phyloP scores from a whole-genome alignment of 1,140 invertebrate species.

The Drosophila pseudoobscura region DNA sequence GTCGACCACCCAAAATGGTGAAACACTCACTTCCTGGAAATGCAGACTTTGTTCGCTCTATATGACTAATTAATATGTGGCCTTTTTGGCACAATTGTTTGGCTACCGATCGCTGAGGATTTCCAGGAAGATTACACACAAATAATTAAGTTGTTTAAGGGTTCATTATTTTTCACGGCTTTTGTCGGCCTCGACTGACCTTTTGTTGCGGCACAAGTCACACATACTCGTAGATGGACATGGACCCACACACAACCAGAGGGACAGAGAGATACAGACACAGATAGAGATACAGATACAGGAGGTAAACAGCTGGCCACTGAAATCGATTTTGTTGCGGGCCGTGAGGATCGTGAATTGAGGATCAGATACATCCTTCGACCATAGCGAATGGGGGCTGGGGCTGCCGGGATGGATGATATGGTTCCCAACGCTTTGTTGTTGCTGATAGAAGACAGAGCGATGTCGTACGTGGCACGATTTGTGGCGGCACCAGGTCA shows the following conservation, averaged over 20 bases:
- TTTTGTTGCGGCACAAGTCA: slow-evolving; percentile 73
- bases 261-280: neutral
- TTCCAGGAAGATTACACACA: slow-evolving; percentile 70
- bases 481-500: slow-evolving; percentile 60
- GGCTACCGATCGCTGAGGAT: slow-evolving; percentile 59
- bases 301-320: slow-evolving; percentile 63
- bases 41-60: slow-evolving; percentile 30
- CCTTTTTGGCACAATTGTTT: slow-evolving; percentile 77
- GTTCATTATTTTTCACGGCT: slow-evolving; percentile 78
- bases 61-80: slow-evolving; percentile 72
- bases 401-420: slow-evolving; percentile 40
- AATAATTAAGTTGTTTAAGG: slow-evolving; percentile 79
- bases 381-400: slow-evolving; percentile 66
- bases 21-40: slow-evolving; percentile 53
- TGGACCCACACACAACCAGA: too few relatives aligned
- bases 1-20: slow-evolving; percentile 58
- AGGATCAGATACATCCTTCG: slow-evolving; percentile 21
- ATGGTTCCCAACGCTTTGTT: slow-evolving; percentile 1
- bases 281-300: slow-evolving; percentile 1
- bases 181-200: slow-evolving; percentile 58
- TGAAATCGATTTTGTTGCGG: slow-evolving; percentile 57
- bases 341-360: slow-evolving; percentile 25
- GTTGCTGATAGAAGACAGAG: slow-evolving; percentile 45
- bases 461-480: slow-evolving; percentile 56
- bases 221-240: slow-evolving; percentile 29